Percentiles rank a stretch among this genome's conserved stretches.
Conservation (phyloP, 2,113 vertebrate genomes). For the Rhipidura dahli region DNA sequence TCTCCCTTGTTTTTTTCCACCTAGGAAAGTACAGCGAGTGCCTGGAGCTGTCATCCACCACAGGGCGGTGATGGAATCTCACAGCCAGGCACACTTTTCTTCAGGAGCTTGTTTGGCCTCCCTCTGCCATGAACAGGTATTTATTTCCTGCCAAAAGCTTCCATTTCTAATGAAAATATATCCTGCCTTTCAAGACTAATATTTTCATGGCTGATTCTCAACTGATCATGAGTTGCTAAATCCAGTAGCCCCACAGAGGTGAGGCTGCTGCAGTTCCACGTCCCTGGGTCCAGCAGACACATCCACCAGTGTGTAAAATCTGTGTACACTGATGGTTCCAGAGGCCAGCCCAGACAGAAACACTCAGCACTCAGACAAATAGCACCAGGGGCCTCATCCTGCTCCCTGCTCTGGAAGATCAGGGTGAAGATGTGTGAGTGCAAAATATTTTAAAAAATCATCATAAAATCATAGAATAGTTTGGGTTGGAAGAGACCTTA, state of each 20-base stretch:
- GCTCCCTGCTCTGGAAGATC: neutral
- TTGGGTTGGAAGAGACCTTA: neutral
- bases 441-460: neutral
- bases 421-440: neutral
- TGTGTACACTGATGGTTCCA: neutral
- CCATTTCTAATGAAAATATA: neutral
- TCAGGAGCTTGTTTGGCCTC: neutral
- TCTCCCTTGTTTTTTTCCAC: neutral
- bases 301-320: fast-evolving
- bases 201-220: neutral
- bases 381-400: neutral
- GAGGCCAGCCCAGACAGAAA: neutral
- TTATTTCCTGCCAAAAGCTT: neutral
- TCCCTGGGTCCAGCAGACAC: neutral
- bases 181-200: neutral
- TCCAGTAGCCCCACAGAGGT: neutral
- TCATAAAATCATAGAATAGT: neutral
- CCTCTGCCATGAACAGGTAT: neutral
- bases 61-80: neutral
- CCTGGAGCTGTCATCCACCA: neutral
- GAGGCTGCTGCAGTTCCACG: neutral
- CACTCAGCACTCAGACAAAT: neutral
- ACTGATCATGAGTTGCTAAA: neutral
- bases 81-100: neutral
- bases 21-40: neutral